Base-by-base conservation (phyloP, 2,888 invertebrate species). In the Eristalis arbustorum region DNA sequence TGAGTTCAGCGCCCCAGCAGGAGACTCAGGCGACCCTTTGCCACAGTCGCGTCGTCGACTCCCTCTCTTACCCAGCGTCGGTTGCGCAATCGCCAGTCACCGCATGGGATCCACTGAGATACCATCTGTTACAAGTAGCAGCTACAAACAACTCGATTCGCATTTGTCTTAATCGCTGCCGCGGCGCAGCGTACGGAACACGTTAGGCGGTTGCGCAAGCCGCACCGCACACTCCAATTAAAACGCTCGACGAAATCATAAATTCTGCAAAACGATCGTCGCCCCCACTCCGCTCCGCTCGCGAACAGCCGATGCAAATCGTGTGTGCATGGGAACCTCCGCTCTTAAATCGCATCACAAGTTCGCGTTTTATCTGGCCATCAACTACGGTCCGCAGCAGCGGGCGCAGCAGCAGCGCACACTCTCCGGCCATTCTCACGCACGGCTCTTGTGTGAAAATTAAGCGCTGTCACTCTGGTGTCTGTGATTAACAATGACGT, bases 11-110 rank as follows among this genome's bases (percentile, higher is more conserved):
- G 63, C 59, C 84, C 1, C 80, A 80, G 84, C 80, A 49, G 71
- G 84, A 72, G 84, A n/a, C n/a, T 3, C 80, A 57, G 62, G 56
- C 67, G 71, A 84, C 79, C 84, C 84, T 84, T 84, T 49, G n/a
- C 13, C n/a, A 61, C 63, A 49, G 67, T 42, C n/a, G 37, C 61
- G 14, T 14, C n/a, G n/a, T n/a, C n/a, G n/a, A 37, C 74, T 67
- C 49, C 71, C 56, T 37, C 42, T 63, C 77, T 73, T 23, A 56
- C 72, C 23, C 31, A 4, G 5, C 5, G 31, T 67, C 49, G 6
- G 49, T 84, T 84, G 75, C 57, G 84, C 76, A 84, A 84, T 84
- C 71, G 64, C 25, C 79, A 71, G 63, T 56, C 76, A 62, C 76
- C 42, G 72, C 76, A 77, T 74, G 80, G 80, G 63, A 67, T 76